Evolutionary conservation across 2,113 vertebrate species (phyloP).

Genomic region (Cromileptes altivelis): DNA sequence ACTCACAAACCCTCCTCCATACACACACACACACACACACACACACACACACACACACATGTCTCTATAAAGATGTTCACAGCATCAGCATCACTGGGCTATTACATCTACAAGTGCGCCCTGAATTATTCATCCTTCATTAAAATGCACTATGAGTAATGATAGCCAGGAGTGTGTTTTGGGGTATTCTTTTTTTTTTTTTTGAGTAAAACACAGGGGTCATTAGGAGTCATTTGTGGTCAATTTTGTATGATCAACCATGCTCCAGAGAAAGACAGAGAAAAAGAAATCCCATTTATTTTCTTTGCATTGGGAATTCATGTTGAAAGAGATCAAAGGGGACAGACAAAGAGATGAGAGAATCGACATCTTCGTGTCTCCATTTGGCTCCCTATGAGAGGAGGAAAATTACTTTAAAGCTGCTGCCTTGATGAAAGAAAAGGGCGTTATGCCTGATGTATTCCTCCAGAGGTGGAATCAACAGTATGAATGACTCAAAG

Average conservation of each 20-base stretch:
- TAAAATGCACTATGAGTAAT: constrained; percentile 76
- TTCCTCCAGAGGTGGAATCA: constrained; percentile 78
- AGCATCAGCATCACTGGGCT: constrained; percentile 43
- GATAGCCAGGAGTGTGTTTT: constrained; percentile 70
- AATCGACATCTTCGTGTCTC: constrained; percentile 80
- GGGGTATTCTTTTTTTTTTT: constrained; percentile 31
- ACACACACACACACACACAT: neutral
- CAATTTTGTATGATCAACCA: constrained; percentile 81
- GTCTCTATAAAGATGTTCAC: constrained; percentile 51
- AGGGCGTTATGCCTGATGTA: constrained; percentile 71
- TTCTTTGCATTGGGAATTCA: constrained; percentile 71
- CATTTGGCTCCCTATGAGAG: constrained; percentile 75
- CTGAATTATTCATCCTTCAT: constrained; percentile 79
- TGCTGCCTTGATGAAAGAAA: constrained; percentile 75
- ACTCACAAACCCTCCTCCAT: constrained; percentile 27
- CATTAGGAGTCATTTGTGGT: constrained; percentile 81
- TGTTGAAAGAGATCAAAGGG: constrained; percentile 80
- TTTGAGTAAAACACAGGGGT: constrained; percentile 73
- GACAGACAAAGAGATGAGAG: constrained; percentile 81
- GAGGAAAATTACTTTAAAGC: constrained; percentile 80
- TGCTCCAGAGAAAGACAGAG: constrained; percentile 60
- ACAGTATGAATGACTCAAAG: constrained; percentile 76
- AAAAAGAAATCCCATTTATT: constrained; percentile 75
- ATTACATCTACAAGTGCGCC: constrained; percentile 55
- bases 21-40: constrained; percentile 5